phyloP scores from a whole-genome alignment of 2,888 invertebrate genomes.

The Ceramica pisi region DNA sequence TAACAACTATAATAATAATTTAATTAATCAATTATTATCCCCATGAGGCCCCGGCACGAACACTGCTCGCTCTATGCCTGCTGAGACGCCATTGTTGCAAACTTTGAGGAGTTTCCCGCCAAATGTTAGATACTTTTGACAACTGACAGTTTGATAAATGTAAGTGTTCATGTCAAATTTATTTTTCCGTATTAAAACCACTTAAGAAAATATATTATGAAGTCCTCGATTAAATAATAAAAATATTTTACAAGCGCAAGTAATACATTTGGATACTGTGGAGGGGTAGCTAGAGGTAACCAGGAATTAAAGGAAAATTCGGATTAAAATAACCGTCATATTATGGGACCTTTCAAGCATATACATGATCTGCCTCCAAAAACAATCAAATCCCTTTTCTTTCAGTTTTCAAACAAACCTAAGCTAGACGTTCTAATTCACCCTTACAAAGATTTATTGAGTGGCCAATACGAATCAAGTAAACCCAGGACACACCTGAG shows the following conservation, averaged over 20 bases:
- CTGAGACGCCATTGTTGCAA: slow-evolving; percentile 62
- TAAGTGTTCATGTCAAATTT: not conserved
- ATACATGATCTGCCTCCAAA: too few relatives aligned
- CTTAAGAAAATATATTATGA: not conserved
- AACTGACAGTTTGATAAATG: slow-evolving; percentile 1
- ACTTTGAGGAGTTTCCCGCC: slow-evolving; percentile 55
- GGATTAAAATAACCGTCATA: too few relatives aligned
- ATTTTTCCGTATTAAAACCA: not conserved
- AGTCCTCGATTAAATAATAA: not conserved
- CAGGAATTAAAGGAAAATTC: too few relatives aligned
- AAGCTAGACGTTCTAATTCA: too few relatives aligned
- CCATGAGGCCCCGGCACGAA: slow-evolving; percentile 57
- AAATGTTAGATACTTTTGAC: slow-evolving; percentile 57
- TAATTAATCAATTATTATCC: slow-evolving; percentile 67
- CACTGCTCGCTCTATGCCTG: slow-evolving; percentile 53
- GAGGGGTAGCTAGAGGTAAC: too few relatives aligned
- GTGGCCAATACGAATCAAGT: too few relatives aligned
- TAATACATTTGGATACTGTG: too few relatives aligned
- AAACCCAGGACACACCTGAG: too few relatives aligned
- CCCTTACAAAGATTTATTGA: too few relatives aligned
- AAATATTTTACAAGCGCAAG: not conserved
- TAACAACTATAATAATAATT: slow-evolving; percentile 65
- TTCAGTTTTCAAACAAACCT: too few relatives aligned
- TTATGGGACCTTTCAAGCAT: too few relatives aligned
- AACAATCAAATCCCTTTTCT: too few relatives aligned